A percentile compares a stretch with the other conserved stretches of the same genome.
Evolutionary conservation across 2,888 invertebrate species (phyloP).

Genomic region (Acholoe squamosa): DNA sequence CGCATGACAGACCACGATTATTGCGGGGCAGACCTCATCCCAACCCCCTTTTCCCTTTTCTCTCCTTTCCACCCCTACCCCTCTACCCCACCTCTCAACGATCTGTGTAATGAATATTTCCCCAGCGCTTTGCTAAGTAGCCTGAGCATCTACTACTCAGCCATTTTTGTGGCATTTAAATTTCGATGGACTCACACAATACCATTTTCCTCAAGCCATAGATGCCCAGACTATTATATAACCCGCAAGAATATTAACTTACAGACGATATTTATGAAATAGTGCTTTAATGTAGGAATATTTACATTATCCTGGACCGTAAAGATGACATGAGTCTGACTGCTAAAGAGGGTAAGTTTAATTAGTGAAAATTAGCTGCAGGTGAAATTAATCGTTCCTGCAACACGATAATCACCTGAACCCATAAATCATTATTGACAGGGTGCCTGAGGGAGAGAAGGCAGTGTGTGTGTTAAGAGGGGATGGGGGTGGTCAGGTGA

Average conservation of each 20-base stretch:
- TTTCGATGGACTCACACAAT: neutral
- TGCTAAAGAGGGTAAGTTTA: neutral
- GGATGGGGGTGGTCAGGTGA: no score
- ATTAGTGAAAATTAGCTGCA: neutral
- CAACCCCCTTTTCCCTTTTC: neutral
- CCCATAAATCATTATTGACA: no score
- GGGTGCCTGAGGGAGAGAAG: no score
- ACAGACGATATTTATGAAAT: no score
- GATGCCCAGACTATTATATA: no score
- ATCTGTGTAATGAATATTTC: neutral
- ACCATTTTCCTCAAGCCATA: no score
- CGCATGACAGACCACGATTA: conserved; percentile 45
- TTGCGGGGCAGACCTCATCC: neutral
- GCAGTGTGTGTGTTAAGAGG: no score
- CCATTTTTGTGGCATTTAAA: neutral
- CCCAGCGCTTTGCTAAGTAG: neutral
- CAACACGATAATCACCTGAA: neutral
- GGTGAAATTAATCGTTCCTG: conserved; percentile 14
- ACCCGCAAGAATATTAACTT: no score
- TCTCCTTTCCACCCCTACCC: neutral
- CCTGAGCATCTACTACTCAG: no score
- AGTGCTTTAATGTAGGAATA: no score
- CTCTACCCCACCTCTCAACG: neutral
- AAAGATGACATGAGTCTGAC: no score
- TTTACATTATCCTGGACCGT: no score